Base-by-base conservation (phyloP, 2,888 invertebrate species). In the Diachrysia chrysitis region DNA sequence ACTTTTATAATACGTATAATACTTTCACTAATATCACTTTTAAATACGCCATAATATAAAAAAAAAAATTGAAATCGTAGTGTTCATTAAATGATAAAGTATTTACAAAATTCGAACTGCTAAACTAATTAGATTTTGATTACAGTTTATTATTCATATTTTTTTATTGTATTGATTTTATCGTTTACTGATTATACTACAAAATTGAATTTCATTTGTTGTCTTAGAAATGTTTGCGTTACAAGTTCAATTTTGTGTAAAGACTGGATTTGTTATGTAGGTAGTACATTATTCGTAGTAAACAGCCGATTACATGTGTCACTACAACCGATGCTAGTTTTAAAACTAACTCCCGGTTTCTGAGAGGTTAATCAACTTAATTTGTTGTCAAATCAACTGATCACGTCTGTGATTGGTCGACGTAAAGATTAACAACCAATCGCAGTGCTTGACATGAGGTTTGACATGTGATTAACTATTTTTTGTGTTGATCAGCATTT, bases 211-310 rank as follows among this genome's bases (percentile, higher is more conserved):
- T 62, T 16, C 58, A 37, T 4, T 23, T 59, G 19, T 58, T 14
- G 17, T 70, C 16, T 60, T 46, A 37, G 42, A 59, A 46, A 54
- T 63, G 16, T 61, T 67, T 79, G 63, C 42, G 59, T 74, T 77
- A 72, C 62, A 69, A 78, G 56, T 76, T 78, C 69, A 70, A 67
- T 57, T 54, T 62, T 71, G 57, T 68, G 29, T 59, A 70, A 86
- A 85, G 83, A 87, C 85, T 85, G 83, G 79, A 81, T 83, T 84
- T 85, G 76, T 86, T 84, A 79, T 76, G 78, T 87, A 87, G 79
- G 57, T 79, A 69, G 82, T 81, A 81, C 60, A 76, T 76, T 73
- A 70, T 74, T 65, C 71, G 32, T 68, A 67, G 42, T 58, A 32
- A 42, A 6, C 48, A 9, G 21, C 56, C 23, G 60, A 66, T 57